These are phyloP conservation scores for Gryllus bimaculatus DNA, from an alignment of 1,140 invertebrate genomes.

Conservation along the genomic window DNA sequence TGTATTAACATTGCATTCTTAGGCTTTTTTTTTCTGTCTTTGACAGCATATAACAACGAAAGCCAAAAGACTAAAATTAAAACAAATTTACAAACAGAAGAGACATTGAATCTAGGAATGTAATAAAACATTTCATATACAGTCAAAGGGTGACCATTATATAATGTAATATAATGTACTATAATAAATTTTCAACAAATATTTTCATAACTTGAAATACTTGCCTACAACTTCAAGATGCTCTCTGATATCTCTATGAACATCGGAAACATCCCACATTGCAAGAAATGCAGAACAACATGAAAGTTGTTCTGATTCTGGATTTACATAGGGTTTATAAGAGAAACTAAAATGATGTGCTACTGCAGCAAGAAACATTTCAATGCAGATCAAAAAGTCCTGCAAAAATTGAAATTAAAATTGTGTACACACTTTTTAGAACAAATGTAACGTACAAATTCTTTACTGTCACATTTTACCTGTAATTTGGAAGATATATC, in stretches of 20 bases:
- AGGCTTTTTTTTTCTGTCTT: too few species aligned
- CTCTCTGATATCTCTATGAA: constrained; percentile 82
- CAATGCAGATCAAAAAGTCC: constrained; percentile 94
- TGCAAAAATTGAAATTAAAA: constrained; percentile 31
- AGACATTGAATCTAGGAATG: too few species aligned
- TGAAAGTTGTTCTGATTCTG: constrained; percentile 37
- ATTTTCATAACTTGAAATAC: too few species aligned
- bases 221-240: constrained; percentile 72
- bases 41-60: too few species aligned
- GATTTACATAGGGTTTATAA: constrained; percentile 68
- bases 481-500: constrained; percentile 71
- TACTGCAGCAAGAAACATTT: constrained; percentile 93
- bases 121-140: too few species aligned
- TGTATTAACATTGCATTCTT: too few species aligned
- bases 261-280: constrained; percentile 93
- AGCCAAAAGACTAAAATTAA: too few species aligned
- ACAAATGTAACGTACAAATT: neutral
- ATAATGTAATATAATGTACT: too few species aligned
- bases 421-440: neutral
- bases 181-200: too few species aligned
- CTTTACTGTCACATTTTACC: constrained; percentile 37
- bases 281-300: constrained; percentile 56
- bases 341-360: constrained; percentile 94
- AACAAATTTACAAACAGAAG: too few species aligned
- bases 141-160: too few species aligned